Evolutionary conservation across 2,888 invertebrate genomes (phyloP).

Genomic region (Pardosa pseudoannulata): DNA sequence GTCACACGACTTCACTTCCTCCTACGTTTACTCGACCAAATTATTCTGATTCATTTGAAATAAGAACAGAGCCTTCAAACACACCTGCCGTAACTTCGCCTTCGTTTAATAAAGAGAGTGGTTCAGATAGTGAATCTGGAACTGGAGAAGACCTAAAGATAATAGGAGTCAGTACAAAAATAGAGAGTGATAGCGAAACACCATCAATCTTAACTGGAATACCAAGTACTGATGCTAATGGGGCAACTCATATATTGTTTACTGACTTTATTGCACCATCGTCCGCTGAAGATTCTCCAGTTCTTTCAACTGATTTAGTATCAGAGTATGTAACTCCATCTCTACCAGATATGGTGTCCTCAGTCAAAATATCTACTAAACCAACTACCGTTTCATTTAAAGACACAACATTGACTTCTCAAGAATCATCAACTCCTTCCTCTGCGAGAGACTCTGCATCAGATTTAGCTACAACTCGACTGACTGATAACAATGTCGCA

Average conservation of each 20-base stretch:
- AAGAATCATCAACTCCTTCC: slow-evolving; percentile 47
- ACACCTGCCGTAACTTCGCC: slow-evolving; percentile 2
- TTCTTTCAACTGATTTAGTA: slow-evolving; percentile 12
- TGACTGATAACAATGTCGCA: slow-evolving; percentile 56
- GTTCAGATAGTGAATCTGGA: not conserved
- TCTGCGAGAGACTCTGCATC: slow-evolving; percentile 55
- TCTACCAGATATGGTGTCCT: slow-evolving; percentile 8
- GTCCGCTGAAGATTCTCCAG: slow-evolving; percentile 1
- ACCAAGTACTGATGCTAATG: slow-evolving; percentile 73
- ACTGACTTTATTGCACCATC: slow-evolving; percentile 73
- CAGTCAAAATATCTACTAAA: not conserved
- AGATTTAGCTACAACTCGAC: slow-evolving; percentile 57
- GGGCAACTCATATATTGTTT: slow-evolving; percentile 73
- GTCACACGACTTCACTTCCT: slow-evolving; percentile 28
- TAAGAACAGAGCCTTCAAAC: slow-evolving; percentile 39
- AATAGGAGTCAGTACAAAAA: slow-evolving; percentile 55
- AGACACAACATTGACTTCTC: slow-evolving; percentile 26
- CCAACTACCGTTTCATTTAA: not conserved
- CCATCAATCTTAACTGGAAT: slow-evolving; percentile 70
- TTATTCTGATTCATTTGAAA: slow-evolving; percentile 32
- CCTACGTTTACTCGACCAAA: slow-evolving; percentile 26
- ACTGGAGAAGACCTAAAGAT: slow-evolving; percentile 46
- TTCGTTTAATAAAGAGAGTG: not conserved
- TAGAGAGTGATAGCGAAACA: slow-evolving; percentile 30
- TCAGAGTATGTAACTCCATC: slow-evolving; percentile 41